Percentiles rank a stretch among this genome's conserved stretches.
Evolutionary conservation across 2,888 invertebrate genomes (phyloP).

Genomic region (Ochlodes sylvanus): DNA sequence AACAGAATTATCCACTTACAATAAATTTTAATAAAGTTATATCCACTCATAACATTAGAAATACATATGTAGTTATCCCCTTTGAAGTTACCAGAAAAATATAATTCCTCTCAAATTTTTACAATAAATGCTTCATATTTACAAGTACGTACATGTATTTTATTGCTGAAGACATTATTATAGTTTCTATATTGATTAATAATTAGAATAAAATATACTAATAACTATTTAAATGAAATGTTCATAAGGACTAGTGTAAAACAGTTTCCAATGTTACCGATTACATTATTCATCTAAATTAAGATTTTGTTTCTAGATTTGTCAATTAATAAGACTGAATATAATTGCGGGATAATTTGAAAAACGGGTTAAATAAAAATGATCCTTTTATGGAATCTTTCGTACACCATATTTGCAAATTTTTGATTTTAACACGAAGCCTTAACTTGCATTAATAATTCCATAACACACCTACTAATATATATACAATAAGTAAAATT

Average conservation of each 20-base stretch:
- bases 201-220: conserved; percentile 73
- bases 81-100: conserved; percentile 78
- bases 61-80: conserved; percentile 53
- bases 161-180: conserved; percentile 81
- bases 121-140: conserved; percentile 77
- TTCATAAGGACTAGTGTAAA: conserved; percentile 81
- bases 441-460: conserved; percentile 30
- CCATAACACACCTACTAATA: conserved; percentile 55
- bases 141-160: conserved; percentile 77
- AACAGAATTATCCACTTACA: conserved; percentile 41
- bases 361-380: not conserved
- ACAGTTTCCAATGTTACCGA: conserved; percentile 69
- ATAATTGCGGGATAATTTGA: not conserved
- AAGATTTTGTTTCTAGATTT: conserved; percentile 28
- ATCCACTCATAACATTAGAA: conserved; percentile 62
- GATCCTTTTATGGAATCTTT: not conserved
- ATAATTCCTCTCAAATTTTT: conserved; percentile 76
- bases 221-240: conserved; percentile 72
- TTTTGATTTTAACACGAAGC: conserved; percentile 40
- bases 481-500: conserved; percentile 78
- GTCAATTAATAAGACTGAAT: not conserved
- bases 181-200: conserved; percentile 69
- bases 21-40: conserved; percentile 47
- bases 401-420: conserved; percentile 37
- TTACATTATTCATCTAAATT: conserved; percentile 51